A percentile compares a stretch with the other conserved stretches of the same genome.
Evolutionary conservation across 1,140 invertebrate species (phyloP).

Genomic region (Hormaphis cornu): DNA sequence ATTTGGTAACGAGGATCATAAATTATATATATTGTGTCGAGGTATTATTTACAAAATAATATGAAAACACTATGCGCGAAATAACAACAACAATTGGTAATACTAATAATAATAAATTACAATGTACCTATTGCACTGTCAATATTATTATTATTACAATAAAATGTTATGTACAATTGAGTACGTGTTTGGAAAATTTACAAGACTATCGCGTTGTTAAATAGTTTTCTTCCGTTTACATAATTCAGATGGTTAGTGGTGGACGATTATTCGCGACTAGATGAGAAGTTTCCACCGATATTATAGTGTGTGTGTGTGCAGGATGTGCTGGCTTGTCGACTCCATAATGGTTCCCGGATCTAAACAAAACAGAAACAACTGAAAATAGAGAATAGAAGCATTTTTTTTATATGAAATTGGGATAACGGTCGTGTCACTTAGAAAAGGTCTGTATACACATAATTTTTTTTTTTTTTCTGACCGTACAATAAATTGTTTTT

Average conservation of each 20-base stretch:
- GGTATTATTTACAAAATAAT: background rate
- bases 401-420: too few species aligned
- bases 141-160: background rate
- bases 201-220: too few species aligned
- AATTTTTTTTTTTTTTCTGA: too few species aligned
- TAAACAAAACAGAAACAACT: too few species aligned
- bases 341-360: too few species aligned
- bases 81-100: background rate
- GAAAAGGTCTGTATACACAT: too few species aligned
- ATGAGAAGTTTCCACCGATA: background rate
- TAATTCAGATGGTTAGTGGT: background rate
- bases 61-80: background rate
- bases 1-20: slow-evolving; percentile 11
- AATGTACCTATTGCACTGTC: background rate
- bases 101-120: background rate
- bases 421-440: too few species aligned
- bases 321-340: too few species aligned
- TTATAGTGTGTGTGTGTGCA: background rate
- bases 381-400: too few species aligned
- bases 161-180: background rate
- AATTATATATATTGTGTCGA: background rate
- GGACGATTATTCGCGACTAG: background rate
- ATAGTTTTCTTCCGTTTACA: background rate
- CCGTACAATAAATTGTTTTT: too few species aligned
- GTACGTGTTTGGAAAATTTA: background rate